Evolutionary conservation across 2,888 invertebrate species (phyloP), one percentile per base, ranked within the genome.

Genomic region (Xestia c-nigrum): DNA sequence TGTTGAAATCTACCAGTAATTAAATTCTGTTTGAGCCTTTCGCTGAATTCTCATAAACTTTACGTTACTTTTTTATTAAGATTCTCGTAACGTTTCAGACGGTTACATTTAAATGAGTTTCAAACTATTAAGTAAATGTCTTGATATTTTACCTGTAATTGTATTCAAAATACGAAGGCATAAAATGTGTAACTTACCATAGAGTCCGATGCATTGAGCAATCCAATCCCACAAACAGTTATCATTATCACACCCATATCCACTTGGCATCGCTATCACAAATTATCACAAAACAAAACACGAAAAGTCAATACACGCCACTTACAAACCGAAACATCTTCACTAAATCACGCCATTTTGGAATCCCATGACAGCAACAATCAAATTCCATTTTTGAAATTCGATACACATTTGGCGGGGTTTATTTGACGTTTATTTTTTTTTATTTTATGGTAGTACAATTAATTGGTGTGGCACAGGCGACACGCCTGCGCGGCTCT

Each of bases 241-340:
- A 93, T 90, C 95, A 94, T 95, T 95, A 93, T 94, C 95, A 94
- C 95, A 94, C 91, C 93, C 93, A 94, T 93, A 94, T 91, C 92
- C 94, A 93, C 94, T 95, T 92, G 93, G 92, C 96, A 96, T 95
- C 88, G 92, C 92, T 93, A 94, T 94, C 93, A 94, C 93, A 91
- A 90, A 91, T 93, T 93, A 94, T 93, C 94, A 95, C 94, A 89
- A 93, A 94, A 92, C 94, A 94, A 94, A 93, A 94, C 94, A 94
- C 92, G 85, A 91, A 93, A 94, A 93, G 94, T 95, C 94, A 94
- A 94, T 94, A 94, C 92, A 91, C 90, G 88, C 82, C 92, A 92
- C 91, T 91, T 89, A 88, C 84, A 70, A 90, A 84, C 85, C 85
- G 87, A 85, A 88, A 90, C 83, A 91, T 91, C 79, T 83, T 73